Conservation (phyloP, 2,113 vertebrate genomes). For the Dipodomys stephensi region DNA sequence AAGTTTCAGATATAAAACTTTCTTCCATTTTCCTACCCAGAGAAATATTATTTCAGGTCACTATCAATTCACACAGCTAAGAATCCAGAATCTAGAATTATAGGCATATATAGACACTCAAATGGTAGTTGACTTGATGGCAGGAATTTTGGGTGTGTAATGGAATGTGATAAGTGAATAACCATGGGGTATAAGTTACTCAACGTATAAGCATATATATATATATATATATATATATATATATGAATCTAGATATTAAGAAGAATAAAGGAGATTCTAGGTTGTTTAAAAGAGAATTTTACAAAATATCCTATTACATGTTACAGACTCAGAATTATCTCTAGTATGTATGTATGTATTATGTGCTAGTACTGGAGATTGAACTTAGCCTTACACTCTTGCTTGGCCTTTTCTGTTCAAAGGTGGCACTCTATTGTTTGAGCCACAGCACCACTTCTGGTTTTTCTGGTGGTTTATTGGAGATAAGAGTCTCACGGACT, state of each 20-base stretch:
- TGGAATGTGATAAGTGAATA: not conserved
- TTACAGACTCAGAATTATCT: not conserved
- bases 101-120: not conserved
- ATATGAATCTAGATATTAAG: not conserved
- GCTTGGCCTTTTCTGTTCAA: no score
- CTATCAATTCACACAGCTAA: not conserved
- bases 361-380: no score
- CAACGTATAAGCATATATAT: not conserved
- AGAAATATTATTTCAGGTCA: not conserved
- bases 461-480: no score
- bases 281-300: not conserved
- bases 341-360: not conserved
- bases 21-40: not conserved
- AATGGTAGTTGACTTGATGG: not conserved
- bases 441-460: no score
- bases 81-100: not conserved
- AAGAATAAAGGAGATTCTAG: not conserved
- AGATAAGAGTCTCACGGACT: no score
- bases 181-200: not conserved
- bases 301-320: not conserved
- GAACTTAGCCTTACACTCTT: no score
- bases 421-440: no score
- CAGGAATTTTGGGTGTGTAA: not conserved
- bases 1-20: not conserved
- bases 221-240: not conserved